phyloP scores from a whole-genome alignment of 23 tunicate genomes.

The Corella eumyota region DNA sequence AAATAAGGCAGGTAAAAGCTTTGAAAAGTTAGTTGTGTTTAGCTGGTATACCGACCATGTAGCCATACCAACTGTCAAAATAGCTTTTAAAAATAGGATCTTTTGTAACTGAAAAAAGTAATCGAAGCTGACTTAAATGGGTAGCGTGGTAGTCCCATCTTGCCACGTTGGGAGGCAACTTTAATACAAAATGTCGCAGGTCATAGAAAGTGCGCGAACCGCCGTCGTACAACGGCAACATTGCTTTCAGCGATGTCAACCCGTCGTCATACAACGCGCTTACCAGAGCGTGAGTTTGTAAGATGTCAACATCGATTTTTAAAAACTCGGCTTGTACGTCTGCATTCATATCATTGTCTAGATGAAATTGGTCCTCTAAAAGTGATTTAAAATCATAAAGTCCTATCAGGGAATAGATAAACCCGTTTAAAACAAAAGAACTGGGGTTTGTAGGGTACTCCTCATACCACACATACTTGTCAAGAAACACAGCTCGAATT shows the following conservation, averaged over 20 bases:
- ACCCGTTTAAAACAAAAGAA: constrained; percentile 91
- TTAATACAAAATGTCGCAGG: constrained; percentile 59
- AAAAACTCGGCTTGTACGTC: no score
- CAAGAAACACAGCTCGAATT: constrained; percentile 63
- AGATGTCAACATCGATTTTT: background rate
- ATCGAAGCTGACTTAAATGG: constrained; percentile 76
- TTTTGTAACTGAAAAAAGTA: constrained; percentile 38
- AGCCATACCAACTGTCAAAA: constrained; percentile 56
- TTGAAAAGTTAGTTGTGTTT: constrained; percentile 55
- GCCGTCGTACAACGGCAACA: constrained; percentile 92
- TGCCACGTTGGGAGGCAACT: constrained; percentile 81
- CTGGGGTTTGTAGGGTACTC: constrained; percentile 86
- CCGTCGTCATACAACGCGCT: constrained; percentile 60
- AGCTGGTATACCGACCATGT: constrained; percentile 58
- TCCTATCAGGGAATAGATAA: constrained; percentile 87
- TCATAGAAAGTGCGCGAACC: constrained; percentile 89
- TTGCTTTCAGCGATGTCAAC: constrained; percentile 55
- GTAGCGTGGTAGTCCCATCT: constrained; percentile 98
- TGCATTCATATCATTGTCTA: background rate
- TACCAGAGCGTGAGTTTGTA: constrained; percentile 21
- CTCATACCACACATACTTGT: constrained; percentile 92
- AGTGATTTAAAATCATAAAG: constrained; percentile 72
- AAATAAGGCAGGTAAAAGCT: no score
- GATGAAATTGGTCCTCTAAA: constrained; percentile 27
- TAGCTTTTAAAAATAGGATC: constrained; percentile 68